These are phyloP conservation scores for Psettodes erumei DNA, from an alignment of 2,113 vertebrate species.

Conservation along the genomic window DNA sequence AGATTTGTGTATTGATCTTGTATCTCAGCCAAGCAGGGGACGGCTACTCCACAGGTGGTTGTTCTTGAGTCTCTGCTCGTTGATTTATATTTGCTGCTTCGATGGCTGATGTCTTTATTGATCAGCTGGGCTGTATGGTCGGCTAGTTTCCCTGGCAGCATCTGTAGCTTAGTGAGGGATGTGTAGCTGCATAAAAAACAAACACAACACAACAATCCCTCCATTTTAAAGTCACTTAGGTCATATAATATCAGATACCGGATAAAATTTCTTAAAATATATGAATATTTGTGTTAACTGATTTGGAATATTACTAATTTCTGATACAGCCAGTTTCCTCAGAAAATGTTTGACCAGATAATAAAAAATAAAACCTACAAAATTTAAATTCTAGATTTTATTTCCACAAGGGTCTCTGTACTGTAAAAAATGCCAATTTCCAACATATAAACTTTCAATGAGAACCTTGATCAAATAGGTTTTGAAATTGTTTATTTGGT, in stretches of 20 bases:
- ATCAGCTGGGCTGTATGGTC: slow-evolving; percentile 45
- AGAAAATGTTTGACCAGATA: background rate
- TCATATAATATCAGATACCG: background rate
- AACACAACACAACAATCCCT: background rate
- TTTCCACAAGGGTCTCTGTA: background rate
- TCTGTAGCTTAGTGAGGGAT: slow-evolving; percentile 8
- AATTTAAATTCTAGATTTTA: background rate
- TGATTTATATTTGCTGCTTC: slow-evolving; percentile 45
- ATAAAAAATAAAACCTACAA: background rate
- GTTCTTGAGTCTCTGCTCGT: slow-evolving; percentile 20
- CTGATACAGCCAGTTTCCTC: background rate
- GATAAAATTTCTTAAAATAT: background rate
- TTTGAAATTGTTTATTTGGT: background rate
- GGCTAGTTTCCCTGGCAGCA: slow-evolving; percentile 15
- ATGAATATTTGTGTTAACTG: background rate
- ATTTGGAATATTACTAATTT: background rate
- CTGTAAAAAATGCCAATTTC: background rate
- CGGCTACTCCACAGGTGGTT: slow-evolving; percentile 32
- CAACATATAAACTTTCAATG: background rate
- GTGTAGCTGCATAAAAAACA: background rate
- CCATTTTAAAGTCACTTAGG: background rate
- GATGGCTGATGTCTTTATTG: slow-evolving; percentile 41
- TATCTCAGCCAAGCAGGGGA: background rate
- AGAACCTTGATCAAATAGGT: no score
- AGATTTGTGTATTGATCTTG: slow-evolving; percentile 50